These are phyloP conservation scores for Xiphorhynchus elegans DNA, from an alignment of 2,113 vertebrate genomes.

Conservation along the genomic window DNA sequence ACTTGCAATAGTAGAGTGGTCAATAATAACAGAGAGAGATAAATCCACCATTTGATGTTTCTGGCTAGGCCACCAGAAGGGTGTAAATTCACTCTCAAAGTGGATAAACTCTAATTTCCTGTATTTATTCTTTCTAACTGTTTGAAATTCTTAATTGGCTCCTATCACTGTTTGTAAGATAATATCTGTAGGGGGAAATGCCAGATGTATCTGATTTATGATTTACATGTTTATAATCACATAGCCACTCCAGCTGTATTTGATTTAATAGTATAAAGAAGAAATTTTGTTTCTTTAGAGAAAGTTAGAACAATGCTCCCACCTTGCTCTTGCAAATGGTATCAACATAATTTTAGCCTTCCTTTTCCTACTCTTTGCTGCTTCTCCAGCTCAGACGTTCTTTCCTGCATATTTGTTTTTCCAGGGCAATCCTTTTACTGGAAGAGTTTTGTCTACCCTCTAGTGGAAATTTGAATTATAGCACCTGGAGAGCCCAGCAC, in stretches of 20 bases:
- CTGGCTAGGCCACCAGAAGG: not conserved
- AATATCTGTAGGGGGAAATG: not conserved
- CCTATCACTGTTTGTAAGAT: not conserved
- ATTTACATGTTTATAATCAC: not conserved
- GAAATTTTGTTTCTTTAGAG: not conserved
- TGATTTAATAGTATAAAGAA: not conserved
- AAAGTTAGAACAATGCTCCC: not conserved
- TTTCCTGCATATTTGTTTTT: not conserved
- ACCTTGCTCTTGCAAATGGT: not conserved
- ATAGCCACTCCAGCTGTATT: not conserved
- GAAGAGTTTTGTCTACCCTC: conserved; percentile 64
- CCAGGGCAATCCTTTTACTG: not conserved
- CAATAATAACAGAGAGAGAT: not conserved
- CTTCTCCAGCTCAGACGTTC: not conserved
- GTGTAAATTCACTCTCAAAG: not conserved
- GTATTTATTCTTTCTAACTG: not conserved
- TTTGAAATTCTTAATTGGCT: not conserved
- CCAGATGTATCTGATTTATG: not conserved
- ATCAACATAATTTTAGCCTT: not conserved
- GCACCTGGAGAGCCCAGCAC: not conserved
- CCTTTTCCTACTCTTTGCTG: not conserved
- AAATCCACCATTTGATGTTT: not conserved
- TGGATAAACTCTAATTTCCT: not conserved
- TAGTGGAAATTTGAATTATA: conserved; percentile 53
- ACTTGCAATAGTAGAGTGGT: not conserved